A percentile compares a stretch with the other conserved stretches of the same genome.
These are phyloP conservation scores for Furcifer pardalis DNA, from an alignment of 2,797 vertebrate genomes.

Conservation along the genomic window DNA sequence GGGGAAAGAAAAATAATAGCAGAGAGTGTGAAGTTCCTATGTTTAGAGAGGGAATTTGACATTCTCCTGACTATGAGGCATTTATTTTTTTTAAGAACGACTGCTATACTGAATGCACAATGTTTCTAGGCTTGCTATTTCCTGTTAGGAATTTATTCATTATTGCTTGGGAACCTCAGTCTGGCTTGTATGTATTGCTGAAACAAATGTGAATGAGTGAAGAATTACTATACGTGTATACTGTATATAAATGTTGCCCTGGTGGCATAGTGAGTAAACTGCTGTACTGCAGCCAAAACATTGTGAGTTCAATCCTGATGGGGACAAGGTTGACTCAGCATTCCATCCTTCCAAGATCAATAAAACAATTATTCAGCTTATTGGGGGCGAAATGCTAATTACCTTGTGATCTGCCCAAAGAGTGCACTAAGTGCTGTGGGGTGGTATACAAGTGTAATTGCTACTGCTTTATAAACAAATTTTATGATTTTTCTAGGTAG, in stretches of 20 bases:
- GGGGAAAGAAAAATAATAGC: not conserved
- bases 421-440: too few species aligned
- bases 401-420: too few species aligned
- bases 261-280: too few species aligned
- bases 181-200: not conserved
- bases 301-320: too few species aligned
- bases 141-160: not conserved
- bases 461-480: too few species aligned
- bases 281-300: too few species aligned
- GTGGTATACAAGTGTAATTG: too few species aligned
- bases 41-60: not conserved
- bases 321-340: too few species aligned
- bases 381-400: too few species aligned
- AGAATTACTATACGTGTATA: not conserved
- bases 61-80: not conserved
- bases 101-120: not conserved
- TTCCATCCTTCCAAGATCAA: too few species aligned
- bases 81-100: not conserved
- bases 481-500: not conserved
- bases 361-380: too few species aligned
- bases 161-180: not conserved
- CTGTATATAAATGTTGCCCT: too few species aligned
- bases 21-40: not conserved
- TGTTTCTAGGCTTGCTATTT: not conserved
- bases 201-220: not conserved